Evolutionary conservation across 1,140 invertebrate genomes (phyloP).

Genomic region (Hetaerina americana): DNA sequence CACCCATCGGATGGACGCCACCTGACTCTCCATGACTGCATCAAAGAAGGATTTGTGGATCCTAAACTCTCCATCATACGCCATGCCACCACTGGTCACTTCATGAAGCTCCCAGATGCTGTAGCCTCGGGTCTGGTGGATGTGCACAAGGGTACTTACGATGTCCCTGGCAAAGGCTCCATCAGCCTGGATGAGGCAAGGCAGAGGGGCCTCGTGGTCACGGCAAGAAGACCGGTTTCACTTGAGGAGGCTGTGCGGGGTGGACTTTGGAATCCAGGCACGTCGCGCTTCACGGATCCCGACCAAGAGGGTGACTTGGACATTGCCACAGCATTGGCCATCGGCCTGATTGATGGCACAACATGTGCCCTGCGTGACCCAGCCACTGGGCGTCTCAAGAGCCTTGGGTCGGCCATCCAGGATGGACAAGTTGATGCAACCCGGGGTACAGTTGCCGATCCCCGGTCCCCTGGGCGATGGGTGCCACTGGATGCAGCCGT

Average conservation of each 20-base stretch:
- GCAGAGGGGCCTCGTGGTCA: constrained; percentile 57
- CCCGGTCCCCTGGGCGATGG: constrained; percentile 49
- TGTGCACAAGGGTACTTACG: constrained; percentile 51
- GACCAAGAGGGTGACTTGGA: constrained; percentile 52
- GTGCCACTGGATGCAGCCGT: constrained; percentile 57
- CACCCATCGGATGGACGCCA: constrained; percentile 68
- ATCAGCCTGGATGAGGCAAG: constrained; percentile 58
- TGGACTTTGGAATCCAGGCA: constrained; percentile 59
- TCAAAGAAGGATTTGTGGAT: constrained; percentile 68
- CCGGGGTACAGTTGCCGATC: constrained; percentile 63
- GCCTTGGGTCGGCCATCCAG: constrained; percentile 57
- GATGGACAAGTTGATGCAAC: constrained; percentile 63
- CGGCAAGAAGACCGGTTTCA: constrained; percentile 49
- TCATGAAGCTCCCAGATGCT: constrained; percentile 60
- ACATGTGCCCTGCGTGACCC: constrained; percentile 66
- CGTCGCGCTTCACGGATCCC: constrained; percentile 67
- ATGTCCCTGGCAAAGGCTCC: constrained; percentile 41
- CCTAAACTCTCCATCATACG: constrained; percentile 65
- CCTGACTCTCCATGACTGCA: constrained; percentile 64
- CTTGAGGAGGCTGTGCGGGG: constrained; percentile 66
- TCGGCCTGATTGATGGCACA: constrained; percentile 58
- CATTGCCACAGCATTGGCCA: constrained; percentile 53
- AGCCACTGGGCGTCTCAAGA: constrained; percentile 53
- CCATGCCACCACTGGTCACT: constrained; percentile 50
- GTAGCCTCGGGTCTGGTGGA: constrained; percentile 60